These are phyloP conservation scores for Poliocrania exsul DNA, from an alignment of 2,797 vertebrate genomes.

Conservation along the genomic window DNA sequence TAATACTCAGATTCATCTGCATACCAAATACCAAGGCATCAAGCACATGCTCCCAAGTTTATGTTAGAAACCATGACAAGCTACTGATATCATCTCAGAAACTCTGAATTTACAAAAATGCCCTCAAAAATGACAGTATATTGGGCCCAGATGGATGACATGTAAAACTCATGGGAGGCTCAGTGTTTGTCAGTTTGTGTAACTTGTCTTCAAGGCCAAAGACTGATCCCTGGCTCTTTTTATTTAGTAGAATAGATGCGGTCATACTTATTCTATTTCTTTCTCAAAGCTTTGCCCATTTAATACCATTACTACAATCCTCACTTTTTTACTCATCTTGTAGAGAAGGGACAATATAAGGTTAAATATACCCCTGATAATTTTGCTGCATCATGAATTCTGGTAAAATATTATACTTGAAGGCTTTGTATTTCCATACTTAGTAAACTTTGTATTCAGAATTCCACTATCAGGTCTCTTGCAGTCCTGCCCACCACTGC, in stretches of 20 bases:
- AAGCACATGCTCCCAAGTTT: not conserved
- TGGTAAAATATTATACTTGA: not conserved
- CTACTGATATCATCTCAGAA: not conserved
- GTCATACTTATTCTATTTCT: not conserved
- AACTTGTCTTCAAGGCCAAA: not conserved
- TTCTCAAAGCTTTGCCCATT: not conserved
- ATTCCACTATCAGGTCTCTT: not conserved
- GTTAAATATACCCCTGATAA: not conserved
- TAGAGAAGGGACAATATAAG: not conserved
- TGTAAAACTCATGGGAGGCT: not conserved
- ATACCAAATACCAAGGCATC: not conserved
- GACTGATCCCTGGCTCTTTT: not conserved
- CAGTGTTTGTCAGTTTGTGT: not conserved
- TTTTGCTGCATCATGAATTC: not conserved
- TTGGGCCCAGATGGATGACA: accelerated
- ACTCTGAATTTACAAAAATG: not conserved
- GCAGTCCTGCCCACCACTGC: not conserved
- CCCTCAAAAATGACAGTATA: not conserved
- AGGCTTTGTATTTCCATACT: not conserved
- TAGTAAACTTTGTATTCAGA: not conserved
- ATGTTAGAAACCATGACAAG: not conserved
- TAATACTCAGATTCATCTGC: not conserved
- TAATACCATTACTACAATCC: not conserved
- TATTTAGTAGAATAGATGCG: not conserved
- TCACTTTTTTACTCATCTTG: not conserved